Evolutionary conservation across 1,140 invertebrate genomes (phyloP).

Genomic region (Listronotus oregonensis): DNA sequence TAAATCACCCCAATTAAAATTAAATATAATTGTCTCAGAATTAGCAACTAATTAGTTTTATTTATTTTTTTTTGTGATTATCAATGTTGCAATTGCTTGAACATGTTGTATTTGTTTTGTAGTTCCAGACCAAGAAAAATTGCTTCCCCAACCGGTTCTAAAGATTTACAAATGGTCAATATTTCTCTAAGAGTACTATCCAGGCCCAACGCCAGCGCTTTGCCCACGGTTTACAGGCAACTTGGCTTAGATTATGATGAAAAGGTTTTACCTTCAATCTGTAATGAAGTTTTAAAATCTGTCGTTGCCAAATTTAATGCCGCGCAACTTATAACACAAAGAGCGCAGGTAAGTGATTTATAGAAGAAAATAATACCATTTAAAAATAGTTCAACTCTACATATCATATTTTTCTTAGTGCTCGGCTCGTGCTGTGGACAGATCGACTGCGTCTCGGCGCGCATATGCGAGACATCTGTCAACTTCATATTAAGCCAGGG

Average conservation of each 20-base stretch:
- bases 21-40: too few relatives aligned
- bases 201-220: conserved; percentile 79
- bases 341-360: conserved; percentile 78
- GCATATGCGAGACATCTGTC: too few relatives aligned
- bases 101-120: conserved; percentile 16
- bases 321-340: conserved; percentile 97
- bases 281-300: conserved; percentile 98
- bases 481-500: too few relatives aligned
- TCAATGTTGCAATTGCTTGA: too few relatives aligned
- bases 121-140: conserved; percentile 92
- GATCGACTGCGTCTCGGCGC: too few relatives aligned
- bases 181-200: conserved; percentile 96
- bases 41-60: too few relatives aligned
- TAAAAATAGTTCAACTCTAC: neutral
- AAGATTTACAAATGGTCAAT: conserved; percentile 99
- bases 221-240: conserved; percentile 90
- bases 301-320: conserved; percentile 99
- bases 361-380: conserved; percentile 11
- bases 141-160: conserved; percentile 96
- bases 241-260: conserved; percentile 87
- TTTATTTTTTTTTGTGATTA: too few relatives aligned
- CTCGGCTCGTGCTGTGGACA: too few relatives aligned
- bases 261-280: conserved; percentile 95
- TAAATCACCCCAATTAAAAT: too few relatives aligned
- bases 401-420: neutral